Evolutionary conservation across 2,113 vertebrate genomes (phyloP).

Genomic region (Gambusia holbrooki): DNA sequence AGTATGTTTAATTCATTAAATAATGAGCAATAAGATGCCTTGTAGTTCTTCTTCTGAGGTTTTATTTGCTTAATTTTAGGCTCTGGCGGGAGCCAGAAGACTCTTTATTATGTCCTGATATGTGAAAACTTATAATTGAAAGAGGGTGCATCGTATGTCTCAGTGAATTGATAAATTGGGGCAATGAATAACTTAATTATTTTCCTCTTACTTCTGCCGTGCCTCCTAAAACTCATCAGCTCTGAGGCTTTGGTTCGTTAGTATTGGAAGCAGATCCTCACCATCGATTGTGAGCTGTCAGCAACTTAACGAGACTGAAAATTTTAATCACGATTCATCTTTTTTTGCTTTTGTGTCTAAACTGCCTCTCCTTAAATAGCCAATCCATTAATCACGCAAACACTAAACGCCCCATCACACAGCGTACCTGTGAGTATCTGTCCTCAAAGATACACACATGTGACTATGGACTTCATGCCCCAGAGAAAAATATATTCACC

Average conservation of each 20-base stretch:
- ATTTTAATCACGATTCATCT: conserved; percentile 77
- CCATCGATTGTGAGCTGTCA: conserved; percentile 75
- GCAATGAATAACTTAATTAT: conserved; percentile 78
- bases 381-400: conserved; percentile 24
- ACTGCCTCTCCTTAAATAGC: conserved; percentile 23
- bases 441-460: conserved; percentile 8
- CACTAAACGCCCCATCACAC: not conserved
- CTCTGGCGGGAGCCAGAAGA: not conserved
- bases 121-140: not conserved
- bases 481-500: conserved; percentile 7
- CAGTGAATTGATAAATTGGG: conserved; percentile 76
- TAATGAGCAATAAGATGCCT: not conserved
- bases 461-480: conserved; percentile 27
- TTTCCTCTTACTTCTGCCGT: conserved; percentile 60
- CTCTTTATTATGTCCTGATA: not conserved
- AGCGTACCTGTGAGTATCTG: not conserved
- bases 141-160: conserved; percentile 48
- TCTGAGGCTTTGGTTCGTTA: conserved; percentile 64
- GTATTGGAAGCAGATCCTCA: conserved; percentile 69
- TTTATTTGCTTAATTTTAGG: not conserved
- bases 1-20: not conserved
- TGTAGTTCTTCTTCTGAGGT: not conserved
- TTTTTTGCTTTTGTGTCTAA: conserved; percentile 50
- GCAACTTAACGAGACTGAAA: conserved; percentile 77
- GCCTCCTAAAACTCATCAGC: conserved; percentile 57